Conservation (phyloP, 2,797 vertebrate species). For the Lerista edwardsae region DNA sequence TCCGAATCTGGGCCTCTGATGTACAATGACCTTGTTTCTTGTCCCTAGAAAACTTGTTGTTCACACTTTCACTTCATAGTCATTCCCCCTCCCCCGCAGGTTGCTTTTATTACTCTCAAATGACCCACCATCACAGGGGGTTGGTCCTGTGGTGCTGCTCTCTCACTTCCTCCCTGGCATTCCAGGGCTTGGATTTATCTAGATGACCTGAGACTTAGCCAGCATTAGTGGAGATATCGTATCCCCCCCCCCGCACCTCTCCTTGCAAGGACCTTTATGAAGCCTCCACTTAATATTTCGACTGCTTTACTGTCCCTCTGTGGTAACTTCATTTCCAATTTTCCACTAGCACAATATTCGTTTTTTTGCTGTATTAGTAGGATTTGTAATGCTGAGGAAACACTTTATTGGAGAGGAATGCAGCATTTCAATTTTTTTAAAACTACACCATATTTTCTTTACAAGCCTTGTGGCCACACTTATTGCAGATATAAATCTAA, state of each 20-base stretch:
- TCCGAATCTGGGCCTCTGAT: too few species aligned
- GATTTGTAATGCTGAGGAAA: conserved; percentile 36
- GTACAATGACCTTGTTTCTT: conserved; percentile 6
- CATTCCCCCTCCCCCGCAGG: not conserved
- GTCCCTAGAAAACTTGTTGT: conserved; percentile 18
- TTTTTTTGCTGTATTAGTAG: conserved; percentile 21
- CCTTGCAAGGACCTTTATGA: conserved; percentile 45
- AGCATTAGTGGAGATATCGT: conserved; percentile 38
- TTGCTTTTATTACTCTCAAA: conserved; percentile 37
- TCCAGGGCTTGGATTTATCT: conserved; percentile 39
- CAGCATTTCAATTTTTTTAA: conserved; percentile 37
- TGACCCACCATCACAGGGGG: conserved; percentile 32
- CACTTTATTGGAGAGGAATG: conserved; percentile 27
- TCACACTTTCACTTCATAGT: conserved; percentile 10
- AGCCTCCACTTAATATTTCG: conserved; percentile 46
- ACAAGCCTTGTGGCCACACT: conserved; percentile 19
- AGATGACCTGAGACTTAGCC: conserved; percentile 29
- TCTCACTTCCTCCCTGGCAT: conserved; percentile 25
- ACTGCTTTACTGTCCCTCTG: conserved; percentile 31
- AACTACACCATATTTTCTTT: conserved; percentile 23
- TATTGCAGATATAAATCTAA: conserved; percentile 24
- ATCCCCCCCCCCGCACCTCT: conserved; percentile 24
- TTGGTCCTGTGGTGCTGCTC: conserved; percentile 35
- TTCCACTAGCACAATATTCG: conserved; percentile 36
- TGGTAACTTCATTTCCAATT: conserved; percentile 48